Percentiles rank a stretch among this genome's conserved stretches.
phyloP scores from a whole-genome alignment of 1,140 invertebrate species.

The Drosophila orena region DNA sequence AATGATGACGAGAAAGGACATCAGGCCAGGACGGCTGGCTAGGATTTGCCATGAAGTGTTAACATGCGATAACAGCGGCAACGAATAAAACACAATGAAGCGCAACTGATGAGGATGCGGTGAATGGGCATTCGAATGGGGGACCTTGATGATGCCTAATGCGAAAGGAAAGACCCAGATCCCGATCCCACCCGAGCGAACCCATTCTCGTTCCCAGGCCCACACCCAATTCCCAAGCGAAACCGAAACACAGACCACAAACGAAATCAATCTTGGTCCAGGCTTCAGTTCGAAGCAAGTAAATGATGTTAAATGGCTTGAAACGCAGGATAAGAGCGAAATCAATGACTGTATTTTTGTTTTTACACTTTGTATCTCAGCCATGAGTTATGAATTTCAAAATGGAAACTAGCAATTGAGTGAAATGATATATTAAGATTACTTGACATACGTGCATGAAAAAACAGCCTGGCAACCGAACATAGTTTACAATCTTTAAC shows the following conservation, averaged over 20 bases:
- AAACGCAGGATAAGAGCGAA: constrained; percentile 64
- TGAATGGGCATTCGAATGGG: constrained; percentile 43
- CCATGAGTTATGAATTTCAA: constrained; percentile 2
- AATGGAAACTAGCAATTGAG: not conserved
- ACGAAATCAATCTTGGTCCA: constrained; percentile 23
- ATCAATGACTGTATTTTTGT: constrained; percentile 60
- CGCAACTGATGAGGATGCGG: constrained; percentile 67
- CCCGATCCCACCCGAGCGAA: constrained; percentile 21
- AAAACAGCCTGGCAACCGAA: not conserved
- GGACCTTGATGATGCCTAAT: constrained; percentile 47
- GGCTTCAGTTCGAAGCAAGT: constrained; percentile 18
- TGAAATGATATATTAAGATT: too few relatives aligned
- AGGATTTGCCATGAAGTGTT: constrained; percentile 78
- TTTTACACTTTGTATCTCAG: constrained; percentile 6
- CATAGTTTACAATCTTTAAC: not conserved
- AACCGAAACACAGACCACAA: constrained; percentile 19
- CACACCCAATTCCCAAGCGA: constrained; percentile 5
- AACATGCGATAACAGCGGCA: constrained; percentile 73
- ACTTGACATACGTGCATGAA: not conserved
- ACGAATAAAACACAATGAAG: constrained; percentile 80
- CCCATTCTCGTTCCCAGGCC: not conserved
- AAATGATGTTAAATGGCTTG: constrained; percentile 78
- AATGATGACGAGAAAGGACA: constrained; percentile 66
- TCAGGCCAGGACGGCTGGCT: constrained; percentile 18
- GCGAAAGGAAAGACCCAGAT: constrained; percentile 49